phyloP scores from a whole-genome alignment of 2,797 vertebrate species.

The Gallinago stenura region DNA sequence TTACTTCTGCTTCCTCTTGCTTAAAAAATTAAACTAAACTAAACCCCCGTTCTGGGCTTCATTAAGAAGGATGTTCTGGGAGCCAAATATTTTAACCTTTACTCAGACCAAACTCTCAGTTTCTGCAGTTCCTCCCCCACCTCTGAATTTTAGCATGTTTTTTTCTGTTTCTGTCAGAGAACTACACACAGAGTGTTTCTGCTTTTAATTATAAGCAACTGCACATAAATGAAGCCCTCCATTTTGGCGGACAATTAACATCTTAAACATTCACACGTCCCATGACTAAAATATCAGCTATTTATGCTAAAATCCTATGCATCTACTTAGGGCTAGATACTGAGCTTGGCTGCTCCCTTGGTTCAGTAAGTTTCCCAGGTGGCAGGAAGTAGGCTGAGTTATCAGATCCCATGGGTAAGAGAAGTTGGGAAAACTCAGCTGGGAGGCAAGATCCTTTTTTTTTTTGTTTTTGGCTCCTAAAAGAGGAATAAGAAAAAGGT shows the following conservation, averaged over 20 bases:
- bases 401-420: background rate
- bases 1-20: background rate
- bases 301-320: background rate
- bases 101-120: conserved; percentile 17
- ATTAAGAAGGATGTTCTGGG: conserved; percentile 28
- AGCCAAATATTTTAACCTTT: conserved; percentile 65
- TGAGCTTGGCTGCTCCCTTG: background rate
- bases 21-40: conserved; percentile 40
- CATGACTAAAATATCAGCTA: background rate
- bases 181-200: background rate
- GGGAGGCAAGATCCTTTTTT: background rate
- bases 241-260: background rate
- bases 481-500: background rate
- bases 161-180: background rate
- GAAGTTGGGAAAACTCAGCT: background rate
- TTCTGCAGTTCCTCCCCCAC: conserved; percentile 19
- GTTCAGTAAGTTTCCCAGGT: background rate
- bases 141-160: background rate
- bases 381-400: background rate
- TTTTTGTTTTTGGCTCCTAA: background rate
- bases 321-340: background rate
- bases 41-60: conserved; percentile 45
- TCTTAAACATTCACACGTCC: background rate
- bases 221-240: background rate
- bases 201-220: conserved; percentile 54